Base-by-base conservation (phyloP, 1,140 invertebrate genomes). In the Sitophilus oryzae region DNA sequence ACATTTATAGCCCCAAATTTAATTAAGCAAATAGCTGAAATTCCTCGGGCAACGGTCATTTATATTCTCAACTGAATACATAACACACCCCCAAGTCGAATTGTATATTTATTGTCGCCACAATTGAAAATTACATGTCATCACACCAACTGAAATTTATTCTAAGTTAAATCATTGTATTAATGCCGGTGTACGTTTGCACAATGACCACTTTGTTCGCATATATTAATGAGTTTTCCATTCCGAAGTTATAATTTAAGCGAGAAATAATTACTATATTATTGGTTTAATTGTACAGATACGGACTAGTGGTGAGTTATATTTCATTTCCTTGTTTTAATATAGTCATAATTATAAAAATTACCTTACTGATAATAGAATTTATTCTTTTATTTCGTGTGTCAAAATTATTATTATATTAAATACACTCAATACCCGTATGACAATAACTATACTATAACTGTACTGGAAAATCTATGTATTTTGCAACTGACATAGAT, bases 21-120 rank as follows among this genome's bases (percentile, higher is more conserved):
- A 64, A 64, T 64, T 64, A 64, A 64, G 62, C 62, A 62, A 64
- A 64, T 64, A 64, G 58, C 61, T 64, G 62, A 60, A 64, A 64
- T 64, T 64, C 62, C 62, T 62, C 58, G 62, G 62, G 58, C 62
- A 64, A 60, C 56, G 62, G 62, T 64, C 62, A 64, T 64, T 64
- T 64, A 64, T 64, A 64, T 64, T 62, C 60, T 62, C 58, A 49
- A 59, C 56, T 62, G 60, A 64, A 62, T 64, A 54, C 59, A 62
- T 64, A 64, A 60, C 58, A 60, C 56, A 60, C 58, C 62, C 60
- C 54, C 56, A 58, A 58, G 56, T 58, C 56, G 56, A 58, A 58
- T 58, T 58, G 56, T 58, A 58, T 58, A 58, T 58, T 58, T 58
- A 53, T 58, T 58, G 56, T 58, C 56, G 30, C 35, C 44, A 52